Percentiles rank a stretch among this genome's conserved stretches.
Conservation (phyloP, 2,113 vertebrate species). For the Tenebrosternarchus preto region DNA sequence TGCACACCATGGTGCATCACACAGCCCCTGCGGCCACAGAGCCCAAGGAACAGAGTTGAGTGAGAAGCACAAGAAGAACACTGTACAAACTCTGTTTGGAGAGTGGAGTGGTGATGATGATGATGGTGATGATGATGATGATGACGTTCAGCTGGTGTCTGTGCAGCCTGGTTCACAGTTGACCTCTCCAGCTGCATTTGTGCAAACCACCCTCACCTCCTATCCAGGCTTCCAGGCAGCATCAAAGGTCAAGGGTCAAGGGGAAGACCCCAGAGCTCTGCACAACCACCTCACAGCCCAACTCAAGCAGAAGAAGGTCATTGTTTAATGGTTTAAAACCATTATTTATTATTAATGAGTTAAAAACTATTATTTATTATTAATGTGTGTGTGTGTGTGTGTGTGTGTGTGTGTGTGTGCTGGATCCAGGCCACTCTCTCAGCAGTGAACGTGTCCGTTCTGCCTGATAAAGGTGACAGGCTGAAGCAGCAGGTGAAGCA, state of each 20-base stretch:
- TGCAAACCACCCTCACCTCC: constrained; percentile 68
- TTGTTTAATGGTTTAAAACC: too few species aligned
- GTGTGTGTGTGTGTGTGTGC: neutral
- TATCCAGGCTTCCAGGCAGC: constrained; percentile 66
- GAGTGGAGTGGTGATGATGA: constrained; percentile 49
- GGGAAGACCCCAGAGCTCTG: constrained; percentile 60
- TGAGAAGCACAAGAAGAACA: constrained; percentile 9
- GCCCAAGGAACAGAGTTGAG: neutral
- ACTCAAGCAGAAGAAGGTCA: constrained; percentile 91
- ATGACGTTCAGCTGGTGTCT: constrained; percentile 62
- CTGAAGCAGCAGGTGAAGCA: constrained; percentile 78
- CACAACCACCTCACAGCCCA: constrained; percentile 74
- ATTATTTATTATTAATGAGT: too few species aligned
- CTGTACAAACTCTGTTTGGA: neutral
- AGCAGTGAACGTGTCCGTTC: constrained; percentile 73
- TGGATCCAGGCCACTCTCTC: constrained; percentile 74
- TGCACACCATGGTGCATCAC: neutral
- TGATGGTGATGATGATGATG: constrained; percentile 61
- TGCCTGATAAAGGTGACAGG: constrained; percentile 83
- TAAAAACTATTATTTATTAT: too few species aligned
- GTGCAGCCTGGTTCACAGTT: constrained; percentile 62
- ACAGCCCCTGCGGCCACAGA: constrained; percentile 16
- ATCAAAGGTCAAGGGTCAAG: constrained; percentile 25
- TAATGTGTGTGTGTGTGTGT: too few species aligned
- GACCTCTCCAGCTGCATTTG: constrained; percentile 47